Conservation (phyloP, 2,797 vertebrate genomes). For the Borostomias antarcticus region DNA sequence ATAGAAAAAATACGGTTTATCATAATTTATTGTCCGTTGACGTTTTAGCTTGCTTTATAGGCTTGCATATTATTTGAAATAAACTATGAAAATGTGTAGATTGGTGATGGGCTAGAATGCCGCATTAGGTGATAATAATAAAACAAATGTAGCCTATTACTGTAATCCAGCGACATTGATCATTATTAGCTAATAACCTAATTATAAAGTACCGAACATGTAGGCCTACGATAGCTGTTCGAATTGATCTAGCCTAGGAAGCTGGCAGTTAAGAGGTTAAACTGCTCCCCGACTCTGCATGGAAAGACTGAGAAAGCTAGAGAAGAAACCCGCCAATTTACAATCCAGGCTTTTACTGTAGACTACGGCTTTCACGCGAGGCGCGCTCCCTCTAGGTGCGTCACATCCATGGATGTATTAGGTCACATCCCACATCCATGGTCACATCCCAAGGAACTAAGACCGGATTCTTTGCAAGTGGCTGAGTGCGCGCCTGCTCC, state of each 20-base stretch:
- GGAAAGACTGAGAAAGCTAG: conserved; percentile 56
- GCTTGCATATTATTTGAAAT: not conserved
- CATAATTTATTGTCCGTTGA: too few relatives aligned
- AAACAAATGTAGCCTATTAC: too few relatives aligned
- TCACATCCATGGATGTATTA: conserved; percentile 25
- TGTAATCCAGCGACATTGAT: too few relatives aligned
- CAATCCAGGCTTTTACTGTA: not conserved
- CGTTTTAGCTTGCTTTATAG: too few relatives aligned
- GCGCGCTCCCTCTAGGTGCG: not conserved
- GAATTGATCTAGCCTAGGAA: not conserved
- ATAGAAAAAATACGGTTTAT: too few relatives aligned
- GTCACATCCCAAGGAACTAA: too few relatives aligned
- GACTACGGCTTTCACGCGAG: not conserved
- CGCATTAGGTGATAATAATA: not conserved
- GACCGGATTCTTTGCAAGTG: too few relatives aligned
- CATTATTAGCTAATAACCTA: not conserved
- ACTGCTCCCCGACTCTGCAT: conserved; percentile 13
- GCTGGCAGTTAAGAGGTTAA: conserved; percentile 43
- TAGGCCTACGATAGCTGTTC: not conserved
- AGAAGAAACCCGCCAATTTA: conserved; percentile 45
- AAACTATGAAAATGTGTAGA: not conserved
- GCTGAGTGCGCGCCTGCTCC: too few relatives aligned
- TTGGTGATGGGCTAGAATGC: too few relatives aligned
- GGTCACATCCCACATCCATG: too few relatives aligned
- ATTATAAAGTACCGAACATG: not conserved